phyloP scores from a whole-genome alignment of 2,113 vertebrate genomes.

The Pachyramphus minor region DNA sequence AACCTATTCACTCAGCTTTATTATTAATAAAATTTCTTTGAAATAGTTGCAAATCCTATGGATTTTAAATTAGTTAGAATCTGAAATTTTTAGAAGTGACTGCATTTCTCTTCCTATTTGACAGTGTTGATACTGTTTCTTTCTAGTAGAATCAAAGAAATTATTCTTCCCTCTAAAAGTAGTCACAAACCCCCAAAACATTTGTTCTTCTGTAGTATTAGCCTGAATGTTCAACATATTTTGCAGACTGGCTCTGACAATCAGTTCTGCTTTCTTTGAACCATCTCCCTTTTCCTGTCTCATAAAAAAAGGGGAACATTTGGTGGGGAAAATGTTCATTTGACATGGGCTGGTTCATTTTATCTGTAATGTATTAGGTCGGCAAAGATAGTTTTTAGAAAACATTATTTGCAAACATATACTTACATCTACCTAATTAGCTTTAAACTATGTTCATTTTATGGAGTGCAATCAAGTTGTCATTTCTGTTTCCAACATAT shows the following conservation, averaged over 20 bases:
- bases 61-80: slow-evolving; percentile 41
- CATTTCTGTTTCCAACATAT: not conserved
- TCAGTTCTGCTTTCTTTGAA: slow-evolving; percentile 31
- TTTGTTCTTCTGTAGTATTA: not conserved
- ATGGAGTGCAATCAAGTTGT: not conserved
- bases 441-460: not conserved
- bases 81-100: slow-evolving; percentile 45
- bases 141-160: slow-evolving; percentile 20
- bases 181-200: not conserved
- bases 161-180: not conserved
- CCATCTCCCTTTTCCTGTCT: not conserved
- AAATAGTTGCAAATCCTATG: slow-evolving; percentile 33
- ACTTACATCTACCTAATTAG: not conserved
- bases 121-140: slow-evolving; percentile 3
- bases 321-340: not conserved
- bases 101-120: slow-evolving; percentile 1
- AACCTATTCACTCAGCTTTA: slow-evolving; percentile 19
- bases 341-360: not conserved
- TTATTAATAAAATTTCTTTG: slow-evolving; percentile 52
- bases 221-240: not conserved
- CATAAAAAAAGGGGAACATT: not conserved
- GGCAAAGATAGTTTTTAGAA: not conserved
- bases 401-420: not conserved
- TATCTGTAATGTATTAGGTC: not conserved
- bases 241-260: not conserved